Evolutionary conservation across 2,888 invertebrate genomes (phyloP), one percentile per base, ranked within the genome.

Genomic region (Eupithecia vulgata): DNA sequence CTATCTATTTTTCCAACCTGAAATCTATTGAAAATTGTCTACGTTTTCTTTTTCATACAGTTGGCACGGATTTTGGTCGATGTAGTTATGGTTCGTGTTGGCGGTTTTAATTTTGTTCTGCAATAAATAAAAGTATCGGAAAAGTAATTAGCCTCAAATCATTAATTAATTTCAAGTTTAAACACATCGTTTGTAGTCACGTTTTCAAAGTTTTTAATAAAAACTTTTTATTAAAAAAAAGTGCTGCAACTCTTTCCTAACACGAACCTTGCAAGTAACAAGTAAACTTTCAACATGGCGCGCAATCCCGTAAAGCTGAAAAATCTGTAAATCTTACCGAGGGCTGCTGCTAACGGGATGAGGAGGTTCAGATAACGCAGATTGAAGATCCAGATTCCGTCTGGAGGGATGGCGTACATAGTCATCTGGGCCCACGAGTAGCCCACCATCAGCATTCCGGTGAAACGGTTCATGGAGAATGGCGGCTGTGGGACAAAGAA

Each of bases 361-460:
- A 97, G 86, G 88, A 96, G 95, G 78, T 97, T 96, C n/a, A 98
- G 90, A 81, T 96, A 96, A 75, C 95, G 95, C 89, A 97, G 96
- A 83, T 96, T 96, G 66, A 97, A 93, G 17, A 97, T 97, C 82
- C 90, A 95, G 37, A 98, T 90, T 76, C 96, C 95, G 45, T 97
- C 96, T 67, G 96, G 95, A 0, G 98, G 98, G 75, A 98, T 96
- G 0, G 98, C 98, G 74, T 96, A 94, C 87, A 96, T 95, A 79
- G 96, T 92, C 78, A 98, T 91, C 84, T 97, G 97, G 0, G 97
- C 97, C 96, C 98, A 98, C 0, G 97, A 94, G 87, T 97, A 97
- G 2, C 97, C 97, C 21, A 98, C 96, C 91, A 97, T 95, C 70
- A 97, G 94, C 88, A 96, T 96, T 0, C 97, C 97, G 70, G 96